Evolutionary conservation across 1,140 invertebrate species (phyloP).

Genomic region (Polypedilum vanderplanki): DNA sequence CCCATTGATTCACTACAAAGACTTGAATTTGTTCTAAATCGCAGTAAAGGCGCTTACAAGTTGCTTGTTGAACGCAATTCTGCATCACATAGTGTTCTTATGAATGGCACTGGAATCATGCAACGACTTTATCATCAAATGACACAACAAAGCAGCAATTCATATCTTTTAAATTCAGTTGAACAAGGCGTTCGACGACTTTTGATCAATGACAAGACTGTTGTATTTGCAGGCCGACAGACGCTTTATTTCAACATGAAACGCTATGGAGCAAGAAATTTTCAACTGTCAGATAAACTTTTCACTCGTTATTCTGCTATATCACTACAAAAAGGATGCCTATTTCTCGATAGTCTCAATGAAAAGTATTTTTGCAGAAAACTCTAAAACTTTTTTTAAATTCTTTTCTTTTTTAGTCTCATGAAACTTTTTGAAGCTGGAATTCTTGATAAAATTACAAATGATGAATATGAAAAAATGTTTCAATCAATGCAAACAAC

Average conservation of each 20-base stretch:
- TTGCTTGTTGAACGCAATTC: constrained; percentile 56
- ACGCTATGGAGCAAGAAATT: constrained; percentile 58
- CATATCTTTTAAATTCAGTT: constrained; percentile 53
- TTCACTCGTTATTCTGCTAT: constrained; percentile 66
- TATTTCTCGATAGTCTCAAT: constrained; percentile 60
- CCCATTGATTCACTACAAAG: constrained; percentile 56
- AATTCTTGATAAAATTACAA: constrained; percentile 61
- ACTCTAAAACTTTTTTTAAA: background rate
- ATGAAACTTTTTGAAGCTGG: constrained; percentile 64
- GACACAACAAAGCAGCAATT: constrained; percentile 45
- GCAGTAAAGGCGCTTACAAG: constrained; percentile 58
- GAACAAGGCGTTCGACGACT: constrained; percentile 58
- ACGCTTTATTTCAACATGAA: constrained; percentile 63
- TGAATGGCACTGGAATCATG: constrained; percentile 68
- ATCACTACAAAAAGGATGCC: constrained; percentile 62
- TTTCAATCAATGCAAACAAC: constrained; percentile 45
- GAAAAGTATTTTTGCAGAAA: constrained; percentile 50
- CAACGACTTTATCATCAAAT: constrained; percentile 56
- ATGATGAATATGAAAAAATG: constrained; percentile 59
- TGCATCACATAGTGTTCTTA: constrained; percentile 31
- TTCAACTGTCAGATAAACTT: constrained; percentile 63
- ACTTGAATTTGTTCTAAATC: constrained; percentile 51
- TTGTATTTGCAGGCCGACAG: constrained; percentile 58
- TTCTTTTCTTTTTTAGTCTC: constrained; percentile 45
- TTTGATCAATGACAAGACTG: constrained; percentile 48